phyloP scores from a whole-genome alignment of 2,113 vertebrate species.

The Peromyscus leucopus region DNA sequence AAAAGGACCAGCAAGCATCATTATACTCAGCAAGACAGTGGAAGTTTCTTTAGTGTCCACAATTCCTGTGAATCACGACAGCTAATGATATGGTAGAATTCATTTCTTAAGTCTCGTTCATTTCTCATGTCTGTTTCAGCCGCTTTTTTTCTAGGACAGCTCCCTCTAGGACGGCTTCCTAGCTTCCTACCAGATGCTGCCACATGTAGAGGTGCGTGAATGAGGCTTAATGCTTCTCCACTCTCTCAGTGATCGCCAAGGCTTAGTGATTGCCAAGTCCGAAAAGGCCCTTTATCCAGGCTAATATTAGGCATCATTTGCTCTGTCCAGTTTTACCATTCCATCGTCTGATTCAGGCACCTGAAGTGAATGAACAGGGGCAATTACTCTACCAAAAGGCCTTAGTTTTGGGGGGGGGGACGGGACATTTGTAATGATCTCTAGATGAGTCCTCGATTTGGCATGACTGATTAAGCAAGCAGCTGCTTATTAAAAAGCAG shows the following conservation, averaged over 20 bases:
- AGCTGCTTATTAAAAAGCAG: conserved; percentile 62
- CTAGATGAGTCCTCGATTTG: conserved; percentile 27
- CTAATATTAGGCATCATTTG: background rate
- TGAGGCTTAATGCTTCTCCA: background rate
- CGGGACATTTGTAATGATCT: background rate
- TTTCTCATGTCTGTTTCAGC: background rate
- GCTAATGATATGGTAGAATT: background rate
- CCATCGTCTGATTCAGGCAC: background rate
- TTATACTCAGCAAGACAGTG: background rate
- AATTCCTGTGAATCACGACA: conserved; percentile 15
- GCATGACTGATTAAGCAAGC: conserved; percentile 44
- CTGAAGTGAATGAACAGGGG: background rate
- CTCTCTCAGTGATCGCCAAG: background rate
- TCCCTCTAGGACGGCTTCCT: background rate
- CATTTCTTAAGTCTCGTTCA: background rate
- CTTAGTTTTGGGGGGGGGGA: background rate
- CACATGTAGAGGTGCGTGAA: background rate
- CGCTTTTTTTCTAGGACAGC: background rate
- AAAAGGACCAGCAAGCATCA: background rate
- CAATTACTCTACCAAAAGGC: background rate
- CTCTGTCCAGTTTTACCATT: background rate
- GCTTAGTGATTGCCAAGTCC: background rate
- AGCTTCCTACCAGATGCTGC: background rate
- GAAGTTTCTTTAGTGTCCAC: background rate
- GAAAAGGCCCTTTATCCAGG: background rate